Conservation (phyloP, 2,888 invertebrate species). For the Drosophila kokeensis region DNA sequence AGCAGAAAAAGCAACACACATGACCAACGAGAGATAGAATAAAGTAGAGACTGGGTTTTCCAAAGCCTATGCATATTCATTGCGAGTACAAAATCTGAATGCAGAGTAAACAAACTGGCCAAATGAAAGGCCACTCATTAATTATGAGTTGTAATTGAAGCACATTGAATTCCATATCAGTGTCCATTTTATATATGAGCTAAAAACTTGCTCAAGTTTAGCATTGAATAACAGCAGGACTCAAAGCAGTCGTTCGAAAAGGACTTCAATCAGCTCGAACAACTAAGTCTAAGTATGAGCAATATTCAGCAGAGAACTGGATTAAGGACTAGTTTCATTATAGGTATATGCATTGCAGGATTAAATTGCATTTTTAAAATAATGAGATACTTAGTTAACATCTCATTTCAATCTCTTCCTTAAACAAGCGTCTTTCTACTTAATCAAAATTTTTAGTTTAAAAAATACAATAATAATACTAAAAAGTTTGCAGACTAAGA, state of each 20-base stretch:
- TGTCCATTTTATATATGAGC: constrained; percentile 1
- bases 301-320: constrained; percentile 15
- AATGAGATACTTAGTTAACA: background rate
- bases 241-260: constrained; percentile 25
- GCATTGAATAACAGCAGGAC: constrained; percentile 10
- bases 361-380: background rate
- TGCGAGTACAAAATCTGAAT: constrained; percentile 37
- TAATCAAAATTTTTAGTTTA: background rate
- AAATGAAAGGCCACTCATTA: constrained; percentile 64
- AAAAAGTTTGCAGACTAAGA: background rate
- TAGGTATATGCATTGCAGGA: background rate
- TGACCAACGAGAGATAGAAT: constrained; percentile 5
- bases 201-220: constrained; percentile 22
- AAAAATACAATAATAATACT: background rate
- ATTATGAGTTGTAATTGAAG: constrained; percentile 77
- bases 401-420: background rate
- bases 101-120: constrained; percentile 22
- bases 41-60: constrained; percentile 12
- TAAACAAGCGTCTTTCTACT: background rate
- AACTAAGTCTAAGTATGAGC: constrained; percentile 14
- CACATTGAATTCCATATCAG: constrained; percentile 36
- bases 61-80: constrained; percentile 64
- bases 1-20: constrained; percentile 32
- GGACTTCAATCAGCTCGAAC: constrained; percentile 27
- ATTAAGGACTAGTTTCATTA: constrained; percentile 20